These are phyloP conservation scores for Rhadina sibilatrix DNA, from an alignment of 2,113 vertebrate species.

Conservation along the genomic window DNA sequence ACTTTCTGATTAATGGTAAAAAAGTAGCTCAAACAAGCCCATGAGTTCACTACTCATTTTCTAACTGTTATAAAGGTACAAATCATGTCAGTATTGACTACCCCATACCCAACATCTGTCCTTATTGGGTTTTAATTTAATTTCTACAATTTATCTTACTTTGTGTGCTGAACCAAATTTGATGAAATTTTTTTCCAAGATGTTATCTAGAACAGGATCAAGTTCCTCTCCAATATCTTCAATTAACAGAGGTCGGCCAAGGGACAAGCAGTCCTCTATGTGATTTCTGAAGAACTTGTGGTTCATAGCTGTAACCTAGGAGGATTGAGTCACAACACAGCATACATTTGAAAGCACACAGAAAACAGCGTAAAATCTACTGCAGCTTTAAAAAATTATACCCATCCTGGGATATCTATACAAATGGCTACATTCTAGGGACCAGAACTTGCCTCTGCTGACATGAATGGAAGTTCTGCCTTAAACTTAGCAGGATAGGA, in stretches of 20 bases:
- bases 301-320: conserved; percentile 81
- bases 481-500: background rate
- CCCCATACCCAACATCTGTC: background rate
- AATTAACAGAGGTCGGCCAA: conserved; percentile 81
- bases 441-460: background rate
- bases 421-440: background rate
- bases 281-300: conserved; percentile 84
- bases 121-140: background rate
- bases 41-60: background rate
- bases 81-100: background rate
- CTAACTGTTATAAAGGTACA: background rate
- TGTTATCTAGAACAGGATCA: conserved; percentile 83
- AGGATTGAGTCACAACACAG: background rate
- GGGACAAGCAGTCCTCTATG: conserved; percentile 80
- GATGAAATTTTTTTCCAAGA: conserved; percentile 88
- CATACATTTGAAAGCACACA: background rate
- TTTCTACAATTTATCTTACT: conserved; percentile 58
- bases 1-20: background rate
- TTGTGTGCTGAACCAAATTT: conserved; percentile 82
- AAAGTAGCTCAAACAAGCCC: background rate
- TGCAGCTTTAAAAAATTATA: background rate
- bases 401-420: background rate
- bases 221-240: conserved; percentile 87
- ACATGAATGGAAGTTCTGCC: background rate
- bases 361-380: background rate